Base-by-base conservation (phyloP, 2,888 invertebrate species). In the Resseliella maxima region DNA sequence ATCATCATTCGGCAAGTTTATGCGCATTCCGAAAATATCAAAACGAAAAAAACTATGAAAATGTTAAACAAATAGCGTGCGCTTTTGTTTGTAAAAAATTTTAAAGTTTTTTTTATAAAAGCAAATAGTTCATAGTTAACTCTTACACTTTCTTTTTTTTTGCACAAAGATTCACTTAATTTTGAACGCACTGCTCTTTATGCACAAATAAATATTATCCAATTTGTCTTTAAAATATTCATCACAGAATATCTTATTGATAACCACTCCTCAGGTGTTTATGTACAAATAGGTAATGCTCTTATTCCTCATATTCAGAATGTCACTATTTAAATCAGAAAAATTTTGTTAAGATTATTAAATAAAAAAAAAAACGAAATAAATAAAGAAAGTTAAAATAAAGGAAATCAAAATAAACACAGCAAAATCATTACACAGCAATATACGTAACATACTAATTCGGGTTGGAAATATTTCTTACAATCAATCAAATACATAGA, bases 21-120 rank as follows among this genome's bases (percentile, higher is more conserved):
- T 35, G 35, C 81, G 36, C 81, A 81, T 81, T 35, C 35, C 81
- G 81, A 81, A 81, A 81, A 81, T 64, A 64, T 64, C 24, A 64
- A 64, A 64, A 64, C 8, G 18, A 50, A 50, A 50, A 21, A 50
- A 41, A 41, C 5, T 41, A 12, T 50, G 10, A 50, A 50, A 50
- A 50, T 50, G 59, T 50, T 50, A 50, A 50, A 59, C n/a, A 59
- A 59, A n/a, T 59, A 24, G 59, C 59, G 59, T 27, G 59, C 24
- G 59, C 24, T 59, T 59, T 59, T 59, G 24, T 59, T 59, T 59
- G 59, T 59, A 24, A 24, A 59, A 59, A 59, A 59, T 59, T 5
- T 59, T 59, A 59, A 24, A 24, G 27, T 59, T 59, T 59, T n/a
- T 59, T 59, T 59, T 59, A 59, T 59, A 59, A 12, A 59, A 59